Evolutionary conservation across 2,888 invertebrate species (phyloP), one percentile per base, ranked within the genome.

Genomic region (Tetranychus piercei): DNA sequence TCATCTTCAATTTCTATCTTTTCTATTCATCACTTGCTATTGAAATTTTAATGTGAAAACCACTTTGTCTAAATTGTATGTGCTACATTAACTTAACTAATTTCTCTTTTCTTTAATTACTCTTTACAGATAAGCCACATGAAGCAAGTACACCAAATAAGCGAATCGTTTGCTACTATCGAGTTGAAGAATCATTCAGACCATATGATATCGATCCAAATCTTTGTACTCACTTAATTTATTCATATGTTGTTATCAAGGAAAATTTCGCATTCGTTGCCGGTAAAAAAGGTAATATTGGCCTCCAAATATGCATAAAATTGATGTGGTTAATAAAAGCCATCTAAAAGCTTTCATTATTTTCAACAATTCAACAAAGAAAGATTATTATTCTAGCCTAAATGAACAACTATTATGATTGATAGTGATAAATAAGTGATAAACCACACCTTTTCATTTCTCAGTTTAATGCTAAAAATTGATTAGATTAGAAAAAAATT

Each of bases 201-300:
- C 75, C 76, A n/a, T 73, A 74, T 15, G 74, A 76, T 23, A 55
- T 77, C 34, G 73, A 77, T 67, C 78, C 77, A 9, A 77, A 76
- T 66, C 65, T 77, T 11, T 78, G 78, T 69, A 75, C 77, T 55
- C 77, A 77, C 43, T 44, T 78, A 20, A 18, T 77, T 6, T 76
- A 77, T 64, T 75, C 75, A n/a, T 76, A 75, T 69, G 75, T 76
- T 18, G 76, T 75, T 15, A 75, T 76, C 18, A 75, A 71, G 65
- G 73, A 76, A n/a, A 76, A 76, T 70, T 73, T 74, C 43, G 75
- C 76, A 18, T 76, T 76, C 55, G 67, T 75, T 71, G 74, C 75
- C 65, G 77, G 76, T n/a, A 76, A 71, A 66, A 74, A 74, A 74
- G 76, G 77, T 76, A 76, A 75, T 15, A 34, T 34, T 34, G 34